phyloP scores from a whole-genome alignment of 2,113 vertebrate species.

The Nasalis larvatus region DNA sequence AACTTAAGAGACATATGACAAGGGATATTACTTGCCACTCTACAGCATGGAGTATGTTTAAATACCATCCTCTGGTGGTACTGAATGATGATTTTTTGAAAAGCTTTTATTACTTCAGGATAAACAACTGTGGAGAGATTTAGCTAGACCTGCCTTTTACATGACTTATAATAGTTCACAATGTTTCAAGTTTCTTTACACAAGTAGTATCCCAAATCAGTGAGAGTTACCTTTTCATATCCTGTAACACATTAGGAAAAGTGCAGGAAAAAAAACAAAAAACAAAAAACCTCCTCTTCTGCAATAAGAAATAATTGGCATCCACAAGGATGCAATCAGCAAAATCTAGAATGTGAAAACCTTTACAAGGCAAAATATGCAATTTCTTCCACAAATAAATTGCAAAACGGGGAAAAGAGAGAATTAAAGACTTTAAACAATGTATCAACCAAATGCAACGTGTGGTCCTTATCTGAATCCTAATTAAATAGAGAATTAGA shows the following conservation, averaged over 20 bases:
- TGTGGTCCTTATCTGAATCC: background rate
- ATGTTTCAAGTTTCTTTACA: background rate
- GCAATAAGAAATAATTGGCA: slow-evolving; percentile 19
- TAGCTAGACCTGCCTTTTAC: background rate
- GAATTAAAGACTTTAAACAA: background rate
- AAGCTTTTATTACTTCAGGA: background rate
- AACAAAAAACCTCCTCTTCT: background rate
- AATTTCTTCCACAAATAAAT: background rate
- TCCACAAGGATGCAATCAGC: background rate
- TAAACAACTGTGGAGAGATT: background rate
- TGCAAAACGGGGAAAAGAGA: background rate
- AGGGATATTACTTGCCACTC: background rate
- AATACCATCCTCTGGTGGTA: background rate
- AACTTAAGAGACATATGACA: background rate
- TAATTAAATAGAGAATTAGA: background rate
- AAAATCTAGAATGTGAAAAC: background rate
- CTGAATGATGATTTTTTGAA: background rate
- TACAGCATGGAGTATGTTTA: background rate
- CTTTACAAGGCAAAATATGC: background rate
- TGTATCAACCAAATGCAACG: background rate
- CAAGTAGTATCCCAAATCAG: background rate
- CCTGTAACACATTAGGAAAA: background rate
- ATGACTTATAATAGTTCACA: background rate
- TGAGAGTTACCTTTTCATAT: background rate
- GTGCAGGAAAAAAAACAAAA: background rate